Evolutionary conservation across 2,113 vertebrate species (phyloP), one percentile per base, ranked within the genome.

Genomic region (Epinephelus fuscoguttatus): DNA sequence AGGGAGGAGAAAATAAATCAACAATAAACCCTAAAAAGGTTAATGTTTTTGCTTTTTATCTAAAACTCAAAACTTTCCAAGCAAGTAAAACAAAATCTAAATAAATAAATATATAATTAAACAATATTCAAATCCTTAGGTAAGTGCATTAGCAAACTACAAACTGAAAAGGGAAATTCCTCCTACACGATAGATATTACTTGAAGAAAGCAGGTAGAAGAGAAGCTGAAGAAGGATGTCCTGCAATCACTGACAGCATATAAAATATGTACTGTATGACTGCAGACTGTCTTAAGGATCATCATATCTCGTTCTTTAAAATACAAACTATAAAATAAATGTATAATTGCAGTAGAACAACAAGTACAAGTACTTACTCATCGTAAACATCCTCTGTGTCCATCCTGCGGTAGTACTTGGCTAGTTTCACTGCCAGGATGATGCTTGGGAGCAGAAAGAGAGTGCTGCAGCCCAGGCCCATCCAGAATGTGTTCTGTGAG

Each of bases 301-400:
- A 17, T 37, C 9, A 40, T 11, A 57, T 30, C 25, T 67, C 2
- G 12, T 80, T 61, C 27, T 61, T 14, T 11, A 3, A 25, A 55
- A 2, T 15, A 25, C 15, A 57, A 21, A 27, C 13, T 21, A 10
- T 19, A 30, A 50, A 49, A 14, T 64, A 64, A 12, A 66, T 45
- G 3, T 56, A 37, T 45, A 30, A 30, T 30, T 30, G 30, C 30
- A 30, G 27, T 3, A 52, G 6, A 73, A 33, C 1, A 40, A 45
- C 6, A 42, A 64, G 21, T 42, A 10, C 8, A 60, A 30, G 1
- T 23, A 97, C 98, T 97, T 91, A 99, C 97, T 98, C 97, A 11
- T 99, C 98, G 42, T 99, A 99, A 21, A 99, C 96, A 9, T 99
- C 98, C 94, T 99, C 98, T 0, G 98, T 99, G 61, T 99, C 97